These are phyloP conservation scores for Indicator maculatus DNA, from an alignment of 2,113 vertebrate species.

Conservation along the genomic window DNA sequence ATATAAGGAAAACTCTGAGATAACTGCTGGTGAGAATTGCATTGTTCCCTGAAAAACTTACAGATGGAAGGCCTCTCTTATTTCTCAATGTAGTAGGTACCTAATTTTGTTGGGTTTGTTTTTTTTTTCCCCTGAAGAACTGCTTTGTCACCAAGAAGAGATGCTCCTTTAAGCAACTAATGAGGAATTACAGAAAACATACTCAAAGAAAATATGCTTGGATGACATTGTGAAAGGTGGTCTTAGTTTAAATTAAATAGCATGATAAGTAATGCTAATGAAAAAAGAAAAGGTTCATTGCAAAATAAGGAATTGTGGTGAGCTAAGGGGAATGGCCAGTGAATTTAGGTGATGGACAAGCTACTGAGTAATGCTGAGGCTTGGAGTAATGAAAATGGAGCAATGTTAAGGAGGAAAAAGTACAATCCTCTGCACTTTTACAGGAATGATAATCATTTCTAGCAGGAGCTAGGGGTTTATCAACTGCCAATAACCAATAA, in stretches of 20 bases:
- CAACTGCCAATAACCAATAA: not conserved
- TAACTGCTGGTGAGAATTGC: not conserved
- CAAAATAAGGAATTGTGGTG: not conserved
- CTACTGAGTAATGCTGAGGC: not conserved
- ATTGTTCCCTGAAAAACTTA: not conserved
- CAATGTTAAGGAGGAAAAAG: not conserved
- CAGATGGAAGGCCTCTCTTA: not conserved
- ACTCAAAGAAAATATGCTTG: not conserved
- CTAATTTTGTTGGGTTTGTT: not conserved
- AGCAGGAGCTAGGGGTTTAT: not conserved
- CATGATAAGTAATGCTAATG: not conserved
- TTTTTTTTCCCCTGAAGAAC: not conserved
- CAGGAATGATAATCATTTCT: not conserved
- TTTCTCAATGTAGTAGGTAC: not conserved
- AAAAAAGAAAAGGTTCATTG: not conserved
- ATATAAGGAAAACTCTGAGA: not conserved
- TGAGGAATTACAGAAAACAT: not conserved
- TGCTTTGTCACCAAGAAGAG: not conserved
- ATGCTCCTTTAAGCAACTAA: not conserved
- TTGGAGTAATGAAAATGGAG: not conserved
- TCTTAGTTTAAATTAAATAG: not conserved
- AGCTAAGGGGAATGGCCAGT: not conserved
- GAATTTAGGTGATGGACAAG: not conserved
- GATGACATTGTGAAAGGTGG: not conserved
- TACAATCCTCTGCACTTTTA: not conserved